Evolutionary conservation across 2,797 vertebrate genomes (phyloP).

Genomic region (Parotocinclus haroldoi): DNA sequence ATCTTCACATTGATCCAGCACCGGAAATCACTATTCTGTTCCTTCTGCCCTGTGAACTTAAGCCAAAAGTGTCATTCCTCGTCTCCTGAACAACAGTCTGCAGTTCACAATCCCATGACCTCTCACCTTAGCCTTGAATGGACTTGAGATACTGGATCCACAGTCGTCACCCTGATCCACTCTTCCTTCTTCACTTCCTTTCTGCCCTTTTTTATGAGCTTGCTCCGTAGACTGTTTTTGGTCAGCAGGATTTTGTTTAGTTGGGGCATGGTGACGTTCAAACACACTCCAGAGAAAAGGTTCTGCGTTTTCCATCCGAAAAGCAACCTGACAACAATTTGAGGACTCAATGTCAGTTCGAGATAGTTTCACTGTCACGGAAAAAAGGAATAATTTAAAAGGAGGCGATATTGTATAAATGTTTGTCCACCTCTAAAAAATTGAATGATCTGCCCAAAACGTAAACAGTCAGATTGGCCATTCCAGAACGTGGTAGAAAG

Average conservation of each 20-base stretch:
- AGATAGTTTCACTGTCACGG: not conserved
- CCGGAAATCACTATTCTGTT: constrained; percentile 46
- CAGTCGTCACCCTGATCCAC: constrained; percentile 60
- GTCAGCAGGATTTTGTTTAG: constrained; percentile 44
- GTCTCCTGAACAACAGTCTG: not conserved
- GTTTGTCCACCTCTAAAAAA: constrained; percentile 74
- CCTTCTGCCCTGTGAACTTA: constrained; percentile 68
- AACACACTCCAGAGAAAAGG: constrained; percentile 68
- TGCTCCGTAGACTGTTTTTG: constrained; percentile 33
- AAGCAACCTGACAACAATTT: constrained; percentile 65
- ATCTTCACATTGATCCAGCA: constrained; percentile 78
- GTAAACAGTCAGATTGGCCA: constrained; percentile 75
- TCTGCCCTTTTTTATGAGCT: constrained; percentile 48
- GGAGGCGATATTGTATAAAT: constrained; percentile 29
- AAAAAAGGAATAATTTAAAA: not conserved
- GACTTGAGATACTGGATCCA: constrained; percentile 60
- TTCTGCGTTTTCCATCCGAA: constrained; percentile 80
- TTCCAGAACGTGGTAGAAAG: constrained; percentile 77
- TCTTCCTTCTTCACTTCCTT: constrained; percentile 27
- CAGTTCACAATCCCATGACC: not conserved
- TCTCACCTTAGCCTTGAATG: constrained; percentile 76
- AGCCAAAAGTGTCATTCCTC: constrained; percentile 33
- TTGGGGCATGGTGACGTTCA: constrained; percentile 51
- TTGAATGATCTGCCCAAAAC: constrained; percentile 76
- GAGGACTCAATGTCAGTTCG: not conserved